A percentile compares a stretch with the other conserved stretches of the same genome.
These are phyloP conservation scores for Patiria miniata DNA, from an alignment of 35 echinoderm and acorn worm species.

Conservation along the genomic window DNA sequence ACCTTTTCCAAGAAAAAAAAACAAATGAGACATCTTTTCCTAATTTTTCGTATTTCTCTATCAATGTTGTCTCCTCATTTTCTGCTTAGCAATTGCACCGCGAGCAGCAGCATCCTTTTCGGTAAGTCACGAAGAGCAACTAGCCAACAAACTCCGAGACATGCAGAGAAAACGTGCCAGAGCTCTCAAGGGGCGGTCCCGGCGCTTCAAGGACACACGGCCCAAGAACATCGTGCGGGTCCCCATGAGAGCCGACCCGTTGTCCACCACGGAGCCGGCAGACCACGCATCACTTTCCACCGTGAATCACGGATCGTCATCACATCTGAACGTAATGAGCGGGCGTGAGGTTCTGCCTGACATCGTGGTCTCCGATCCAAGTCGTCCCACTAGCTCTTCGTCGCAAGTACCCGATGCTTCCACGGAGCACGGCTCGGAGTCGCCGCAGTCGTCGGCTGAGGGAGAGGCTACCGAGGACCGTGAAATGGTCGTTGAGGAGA, in stretches of 20 bases:
- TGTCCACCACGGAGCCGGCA: background rate
- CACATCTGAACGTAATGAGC: background rate
- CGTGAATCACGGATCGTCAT: background rate
- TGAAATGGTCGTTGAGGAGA: background rate
- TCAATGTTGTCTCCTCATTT: no score
- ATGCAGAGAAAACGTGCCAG: conserved; percentile 47
- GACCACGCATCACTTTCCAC: background rate
- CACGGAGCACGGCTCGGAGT: background rate
- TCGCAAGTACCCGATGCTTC: background rate
- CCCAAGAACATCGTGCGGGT: conserved; percentile 32
- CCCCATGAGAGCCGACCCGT: conserved; percentile 36
- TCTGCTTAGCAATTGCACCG: background rate
- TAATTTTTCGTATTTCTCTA: no score
- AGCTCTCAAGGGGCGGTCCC: conserved; percentile 18
- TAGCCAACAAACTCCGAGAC: conserved; percentile 33
- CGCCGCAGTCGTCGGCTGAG: background rate
- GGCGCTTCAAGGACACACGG: conserved; percentile 11
- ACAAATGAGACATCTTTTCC: no score
- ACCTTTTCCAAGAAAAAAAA: no score
- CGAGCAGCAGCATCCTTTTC: background rate
- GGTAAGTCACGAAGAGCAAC: conserved; percentile 43
- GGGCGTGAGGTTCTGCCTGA: background rate
- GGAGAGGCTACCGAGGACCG: background rate
- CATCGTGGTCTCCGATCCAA: background rate
- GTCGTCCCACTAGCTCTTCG: background rate